Base-by-base conservation (phyloP, 2,797 vertebrate species). In the Ciconia nigra region DNA sequence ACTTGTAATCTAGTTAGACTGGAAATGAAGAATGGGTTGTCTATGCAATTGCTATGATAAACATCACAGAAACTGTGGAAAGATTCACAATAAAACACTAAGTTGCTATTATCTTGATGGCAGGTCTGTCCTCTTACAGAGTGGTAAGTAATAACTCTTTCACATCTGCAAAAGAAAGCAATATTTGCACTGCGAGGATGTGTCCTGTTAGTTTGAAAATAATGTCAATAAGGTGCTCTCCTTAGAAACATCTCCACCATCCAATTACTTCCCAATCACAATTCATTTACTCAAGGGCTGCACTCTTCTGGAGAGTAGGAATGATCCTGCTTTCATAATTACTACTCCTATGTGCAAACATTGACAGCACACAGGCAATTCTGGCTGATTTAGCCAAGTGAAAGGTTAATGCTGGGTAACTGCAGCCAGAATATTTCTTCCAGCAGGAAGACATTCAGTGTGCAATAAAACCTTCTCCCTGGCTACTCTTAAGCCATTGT, bases 151-250 rank as follows among this genome's bases (percentile, higher is more conserved):
- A 96, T 96, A 96, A 93, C 77, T 79, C 93, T 89, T 86, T 87
- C 66, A 87, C 57, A 93, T 93, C 97, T 97, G 89, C 86, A 90
- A 95, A 97, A 89, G 83, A 89, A 96, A 96, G 94, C 39, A 73
- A 78, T 94, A 94, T 85, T 94, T 96, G 76, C 85, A 70, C 74
- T 77, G 79, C 76, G 69, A 89, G 91, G 87, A 93, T 94, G 47
- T 87, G 94, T 95, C 90, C 94, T 93, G 65, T 96, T 97, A 91
- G 93, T 73, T 97, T 96, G 93, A 96, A 96, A 97, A 96, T 96
- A 52, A 87, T 42, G 86, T 96, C 95, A 97, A 89, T 93, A 95
- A 97, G 78, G 37, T 79, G 72, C 80, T 91, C 87, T 96, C 69
- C 82, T 96, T 49, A 79, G 95, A 97, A 92, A 71, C 47, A 46